These are phyloP conservation scores for Stenoptilia bipunctidactyla DNA, from an alignment of 2,888 invertebrate species.

Conservation along the genomic window DNA sequence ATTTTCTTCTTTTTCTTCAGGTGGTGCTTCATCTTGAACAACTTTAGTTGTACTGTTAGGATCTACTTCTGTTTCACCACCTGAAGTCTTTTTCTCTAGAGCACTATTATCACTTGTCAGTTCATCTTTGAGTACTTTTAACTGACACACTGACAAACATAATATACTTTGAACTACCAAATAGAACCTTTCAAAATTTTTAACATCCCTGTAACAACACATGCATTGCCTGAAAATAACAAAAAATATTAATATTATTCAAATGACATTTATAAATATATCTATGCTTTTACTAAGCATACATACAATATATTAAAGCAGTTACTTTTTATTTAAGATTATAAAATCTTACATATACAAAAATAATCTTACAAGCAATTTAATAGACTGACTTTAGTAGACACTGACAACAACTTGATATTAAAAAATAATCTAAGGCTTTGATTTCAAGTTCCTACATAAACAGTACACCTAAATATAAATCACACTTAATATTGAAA, in stretches of 20 bases:
- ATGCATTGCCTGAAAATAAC: slow-evolving; percentile 85
- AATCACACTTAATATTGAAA: too few relatives aligned
- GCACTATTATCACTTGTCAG: slow-evolving; percentile 23
- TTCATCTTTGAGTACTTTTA: slow-evolving; percentile 79
- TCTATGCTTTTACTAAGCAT: too few relatives aligned
- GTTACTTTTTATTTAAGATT: too few relatives aligned
- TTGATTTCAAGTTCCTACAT: too few relatives aligned
- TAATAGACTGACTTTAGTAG: too few relatives aligned
- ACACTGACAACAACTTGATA: too few relatives aligned
- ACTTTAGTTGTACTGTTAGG: slow-evolving; percentile 28
- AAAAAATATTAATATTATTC: slow-evolving; percentile 11
- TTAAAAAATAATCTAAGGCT: too few relatives aligned
- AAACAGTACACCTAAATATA: too few relatives aligned
- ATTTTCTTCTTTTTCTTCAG: slow-evolving; percentile 17
- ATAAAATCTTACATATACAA: too few relatives aligned
- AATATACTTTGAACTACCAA: slow-evolving; percentile 89
- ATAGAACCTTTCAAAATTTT: slow-evolving; percentile 93
- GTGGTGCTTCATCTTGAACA: slow-evolving; percentile 19
- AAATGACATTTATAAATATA: too few relatives aligned
- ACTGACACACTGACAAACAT: slow-evolving; percentile 84
- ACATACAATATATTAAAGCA: too few relatives aligned
- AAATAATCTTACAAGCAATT: too few relatives aligned
- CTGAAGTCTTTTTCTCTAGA: background rate
- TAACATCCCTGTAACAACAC: slow-evolving; percentile 93
- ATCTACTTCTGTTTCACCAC: slow-evolving; percentile 19